A percentile compares a stretch with the other conserved stretches of the same genome.
phyloP scores from a whole-genome alignment of 2,797 vertebrate genomes.

The Chlorospingus flavigularis region DNA sequence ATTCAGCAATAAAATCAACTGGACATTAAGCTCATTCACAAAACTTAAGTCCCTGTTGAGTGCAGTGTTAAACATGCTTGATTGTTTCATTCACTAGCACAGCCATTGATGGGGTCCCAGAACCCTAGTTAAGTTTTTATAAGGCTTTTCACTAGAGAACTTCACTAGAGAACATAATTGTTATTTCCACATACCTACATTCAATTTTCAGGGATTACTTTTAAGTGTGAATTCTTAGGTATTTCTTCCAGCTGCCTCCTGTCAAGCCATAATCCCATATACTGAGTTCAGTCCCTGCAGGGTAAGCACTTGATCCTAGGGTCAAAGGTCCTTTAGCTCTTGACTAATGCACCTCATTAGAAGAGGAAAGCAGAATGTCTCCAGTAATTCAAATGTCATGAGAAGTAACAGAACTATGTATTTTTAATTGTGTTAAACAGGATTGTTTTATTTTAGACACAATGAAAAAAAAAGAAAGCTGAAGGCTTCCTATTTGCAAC shows the following conservation, averaged over 20 bases:
- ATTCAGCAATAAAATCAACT: slow-evolving; percentile 51
- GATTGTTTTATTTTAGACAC: neutral
- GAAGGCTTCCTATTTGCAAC: neutral
- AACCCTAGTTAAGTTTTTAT: slow-evolving; percentile 62
- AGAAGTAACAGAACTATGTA: slow-evolving; percentile 54
- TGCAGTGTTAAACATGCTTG: slow-evolving; percentile 8
- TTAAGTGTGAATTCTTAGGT: slow-evolving; percentile 72
- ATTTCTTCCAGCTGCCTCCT: slow-evolving; percentile 74
- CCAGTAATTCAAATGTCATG: slow-evolving; percentile 48
- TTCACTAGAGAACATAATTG: slow-evolving; percentile 61
- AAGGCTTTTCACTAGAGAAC: slow-evolving; percentile 61
- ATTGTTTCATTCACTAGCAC: slow-evolving; percentile 25
- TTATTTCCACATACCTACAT: slow-evolving; percentile 60
- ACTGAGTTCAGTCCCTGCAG: slow-evolving; percentile 63
- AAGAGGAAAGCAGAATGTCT: slow-evolving; percentile 62
- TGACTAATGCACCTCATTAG: slow-evolving; percentile 75
- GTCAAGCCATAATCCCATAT: slow-evolving; percentile 66
- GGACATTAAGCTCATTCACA: slow-evolving; percentile 62
- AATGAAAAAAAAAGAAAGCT: neutral
- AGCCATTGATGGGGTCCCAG: slow-evolving; percentile 38
- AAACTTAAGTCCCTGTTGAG: slow-evolving; percentile 53
- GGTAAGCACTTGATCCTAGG: slow-evolving; percentile 75
- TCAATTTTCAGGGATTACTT: slow-evolving; percentile 73
- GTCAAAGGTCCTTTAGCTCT: slow-evolving; percentile 75
- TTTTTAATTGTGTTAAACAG: slow-evolving; percentile 48